Conservation (phyloP, 30 jellyfish, hydroid and myxozoan genomes). For the Aurelia aurita region DNA sequence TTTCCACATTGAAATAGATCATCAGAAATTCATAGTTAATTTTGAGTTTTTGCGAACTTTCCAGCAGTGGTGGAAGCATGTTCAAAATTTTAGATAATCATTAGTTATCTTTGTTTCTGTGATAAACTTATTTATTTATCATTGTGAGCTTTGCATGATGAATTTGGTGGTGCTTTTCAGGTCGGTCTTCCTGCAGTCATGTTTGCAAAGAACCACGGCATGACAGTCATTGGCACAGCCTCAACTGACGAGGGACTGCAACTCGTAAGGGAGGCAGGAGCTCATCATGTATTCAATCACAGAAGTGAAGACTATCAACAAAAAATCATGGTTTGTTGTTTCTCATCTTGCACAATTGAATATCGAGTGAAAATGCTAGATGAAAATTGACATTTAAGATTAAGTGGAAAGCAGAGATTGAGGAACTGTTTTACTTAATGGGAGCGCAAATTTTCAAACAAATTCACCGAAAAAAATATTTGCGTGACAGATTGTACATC, state of each 20-base stretch:
- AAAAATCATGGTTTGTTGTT: conserved; percentile 43
- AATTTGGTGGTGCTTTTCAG: neutral
- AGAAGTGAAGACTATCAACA: conserved; percentile 48
- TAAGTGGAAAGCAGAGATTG: neutral
- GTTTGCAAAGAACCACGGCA: conserved; percentile 72
- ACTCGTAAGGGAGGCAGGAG: conserved; percentile 69
- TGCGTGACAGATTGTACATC: too few relatives aligned
- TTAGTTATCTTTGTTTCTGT: too few relatives aligned
- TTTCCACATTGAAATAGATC: too few relatives aligned
- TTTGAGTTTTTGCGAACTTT: too few relatives aligned
- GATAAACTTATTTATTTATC: too few relatives aligned
- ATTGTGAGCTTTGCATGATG: too few relatives aligned
- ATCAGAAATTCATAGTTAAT: too few relatives aligned
- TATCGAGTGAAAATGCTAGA: neutral
- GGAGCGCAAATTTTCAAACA: too few relatives aligned
- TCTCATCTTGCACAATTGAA: too few relatives aligned
- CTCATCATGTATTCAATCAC: conserved; percentile 74
- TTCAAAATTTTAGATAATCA: too few relatives aligned
- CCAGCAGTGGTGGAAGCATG: too few relatives aligned
- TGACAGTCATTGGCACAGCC: conserved; percentile 83
- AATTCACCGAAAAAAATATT: too few relatives aligned
- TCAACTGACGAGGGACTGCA: conserved; percentile 80
- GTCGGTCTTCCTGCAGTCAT: conserved; percentile 88
- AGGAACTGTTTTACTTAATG: neutral
- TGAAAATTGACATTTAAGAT: neutral